Base-by-base conservation (phyloP, 2,888 invertebrate genomes). In the Cerastoderma edule region DNA sequence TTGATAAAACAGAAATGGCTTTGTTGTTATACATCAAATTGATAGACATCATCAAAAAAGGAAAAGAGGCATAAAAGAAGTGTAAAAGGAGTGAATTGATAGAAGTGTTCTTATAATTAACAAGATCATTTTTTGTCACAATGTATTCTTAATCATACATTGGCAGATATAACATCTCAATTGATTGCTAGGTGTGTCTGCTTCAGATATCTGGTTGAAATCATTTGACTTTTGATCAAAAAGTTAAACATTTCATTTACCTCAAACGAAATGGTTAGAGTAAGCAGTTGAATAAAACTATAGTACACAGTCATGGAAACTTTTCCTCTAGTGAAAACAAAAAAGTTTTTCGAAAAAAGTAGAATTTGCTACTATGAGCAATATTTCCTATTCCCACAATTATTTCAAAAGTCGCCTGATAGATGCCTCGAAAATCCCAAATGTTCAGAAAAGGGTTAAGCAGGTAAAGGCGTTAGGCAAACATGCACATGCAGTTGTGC, bases 321-420 rank as follows among this genome's bases (percentile, higher is more conserved):
- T n/a, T 50, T 13, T 50, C 50, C n/a, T 22, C 53, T 5, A 2
- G 2, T 24, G 53, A 53, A 19, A 8, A 22, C 24, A 53, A 24
- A 53, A 53, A 53, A 53, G 10, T 2, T 53, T 24, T n/a, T 22
- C 22, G 16, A 24, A 53, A 53, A 53, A 53, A 24, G 24, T 13
- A 22, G 10, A 53, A 53, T n/a, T 53, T n/a, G 22, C 24, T 13
- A 22, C 13, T 53, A 53, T 22, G 22, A 53, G 53, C 53, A 53
- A n/a, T 53, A 22, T 24, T 13, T 22, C 22, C 53, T 53, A 22
- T 53, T 53, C 53, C 24, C 53, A 22, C 53, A 53, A 53, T 53
- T 13, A 22, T 22, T 53, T 24, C 53, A 1, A 53, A 53, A 53
- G 53, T 10, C 24, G n/a, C 24, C 53, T 53, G 10, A 13, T 2